Evolutionary conservation across 1,140 invertebrate species (phyloP).

Genomic region (Aleiodes sp.): DNA sequence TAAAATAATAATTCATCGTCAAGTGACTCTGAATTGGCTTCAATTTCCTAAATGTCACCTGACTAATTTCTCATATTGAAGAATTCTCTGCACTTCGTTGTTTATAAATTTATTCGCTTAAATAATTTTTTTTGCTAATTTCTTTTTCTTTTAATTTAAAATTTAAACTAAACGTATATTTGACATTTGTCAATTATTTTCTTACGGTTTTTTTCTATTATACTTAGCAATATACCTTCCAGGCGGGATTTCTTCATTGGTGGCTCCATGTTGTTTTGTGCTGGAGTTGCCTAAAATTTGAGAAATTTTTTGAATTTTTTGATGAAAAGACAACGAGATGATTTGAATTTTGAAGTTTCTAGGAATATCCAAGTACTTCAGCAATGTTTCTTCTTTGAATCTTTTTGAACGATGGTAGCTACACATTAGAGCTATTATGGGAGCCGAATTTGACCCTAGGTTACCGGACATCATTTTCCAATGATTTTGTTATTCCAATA

Average conservation of each 20-base stretch:
- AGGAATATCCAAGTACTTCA: no score
- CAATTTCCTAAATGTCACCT: background rate
- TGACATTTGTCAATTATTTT: constrained; percentile 47
- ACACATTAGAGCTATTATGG: no score
- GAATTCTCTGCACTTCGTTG: background rate
- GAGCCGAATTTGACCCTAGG: no score
- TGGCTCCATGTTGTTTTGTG: constrained; percentile 52
- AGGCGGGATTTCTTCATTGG: constrained; percentile 54
- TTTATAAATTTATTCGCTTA: constrained; percentile 14
- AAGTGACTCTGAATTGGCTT: constrained; percentile 16
- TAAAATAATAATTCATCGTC: background rate
- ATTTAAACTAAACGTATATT: no score
- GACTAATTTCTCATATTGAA: background rate
- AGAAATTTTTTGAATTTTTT: constrained; percentile 15
- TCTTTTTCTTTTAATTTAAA: constrained; percentile 34
- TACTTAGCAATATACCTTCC: constrained; percentile 63
- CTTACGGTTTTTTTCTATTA: constrained; percentile 43
- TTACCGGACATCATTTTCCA: no score
- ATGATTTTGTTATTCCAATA: no score
- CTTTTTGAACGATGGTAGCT: no score
- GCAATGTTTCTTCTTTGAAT: no score
- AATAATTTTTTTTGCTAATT: constrained; percentile 22
- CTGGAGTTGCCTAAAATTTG: constrained; percentile 44
- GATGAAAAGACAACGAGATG: background rate
- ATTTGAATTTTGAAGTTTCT: no score